A percentile compares a stretch with the other conserved stretches of the same genome.
Evolutionary conservation across 1,140 invertebrate species (phyloP).

Genomic region (Pteromalus puparum): DNA sequence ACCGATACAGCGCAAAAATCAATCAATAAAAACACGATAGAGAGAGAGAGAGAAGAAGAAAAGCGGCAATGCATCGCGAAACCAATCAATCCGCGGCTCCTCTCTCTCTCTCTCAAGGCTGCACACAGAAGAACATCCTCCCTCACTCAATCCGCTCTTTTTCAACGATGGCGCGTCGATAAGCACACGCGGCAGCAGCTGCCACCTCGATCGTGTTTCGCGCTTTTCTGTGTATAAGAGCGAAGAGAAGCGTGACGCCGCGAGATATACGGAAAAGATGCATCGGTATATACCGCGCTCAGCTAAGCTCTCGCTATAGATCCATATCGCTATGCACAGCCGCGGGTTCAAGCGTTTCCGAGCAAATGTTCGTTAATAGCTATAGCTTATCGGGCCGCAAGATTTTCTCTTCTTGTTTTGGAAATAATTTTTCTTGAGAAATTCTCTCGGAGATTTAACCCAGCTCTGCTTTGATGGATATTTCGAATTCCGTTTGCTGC

Average conservation of each 20-base stretch:
- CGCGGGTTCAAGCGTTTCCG: neutral
- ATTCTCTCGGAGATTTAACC: neutral
- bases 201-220: constrained; percentile 1
- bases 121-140: constrained; percentile 26
- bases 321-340: constrained; percentile 13
- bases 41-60: neutral
- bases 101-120: neutral
- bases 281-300: neutral
- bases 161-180: constrained; percentile 34
- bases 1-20: too few species aligned
- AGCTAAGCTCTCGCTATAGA: constrained; percentile 2
- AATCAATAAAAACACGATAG: too few species aligned
- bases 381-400: neutral
- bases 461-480: neutral
- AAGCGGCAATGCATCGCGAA: constrained; percentile 10
- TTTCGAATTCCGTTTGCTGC: neutral
- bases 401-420: neutral
- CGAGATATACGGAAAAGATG: constrained; percentile 22
- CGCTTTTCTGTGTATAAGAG: neutral
- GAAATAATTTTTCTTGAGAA: neutral
- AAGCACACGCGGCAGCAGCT: neutral
- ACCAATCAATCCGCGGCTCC: constrained; percentile 5
- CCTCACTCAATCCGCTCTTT: neutral
- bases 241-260: constrained; percentile 8
- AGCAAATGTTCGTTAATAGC: constrained; percentile 4